phyloP scores from a whole-genome alignment of 2,113 vertebrate species.

The Micronycteris hirsuta region DNA sequence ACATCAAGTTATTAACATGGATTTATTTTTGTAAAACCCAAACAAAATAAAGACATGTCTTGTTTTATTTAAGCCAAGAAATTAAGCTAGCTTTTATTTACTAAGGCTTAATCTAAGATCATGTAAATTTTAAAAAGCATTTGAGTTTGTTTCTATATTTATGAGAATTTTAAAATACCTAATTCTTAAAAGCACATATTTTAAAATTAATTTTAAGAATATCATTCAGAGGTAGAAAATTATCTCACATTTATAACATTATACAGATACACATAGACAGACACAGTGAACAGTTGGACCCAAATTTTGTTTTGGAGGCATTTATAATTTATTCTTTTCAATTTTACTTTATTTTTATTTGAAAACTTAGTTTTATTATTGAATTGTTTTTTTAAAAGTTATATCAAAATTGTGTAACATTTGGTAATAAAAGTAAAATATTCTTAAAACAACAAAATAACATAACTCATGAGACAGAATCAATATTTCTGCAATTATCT shows the following conservation, averaged over 20 bases:
- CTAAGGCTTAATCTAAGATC: not conserved
- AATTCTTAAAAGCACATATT: not conserved
- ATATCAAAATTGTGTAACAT: not conserved
- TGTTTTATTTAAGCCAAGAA: not conserved
- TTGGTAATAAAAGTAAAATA: not conserved
- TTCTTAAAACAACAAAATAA: not conserved
- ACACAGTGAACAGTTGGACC: not conserved
- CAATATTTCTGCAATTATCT: not conserved
- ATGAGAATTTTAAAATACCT: not conserved
- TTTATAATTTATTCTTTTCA: not conserved
- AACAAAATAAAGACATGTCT: not conserved
- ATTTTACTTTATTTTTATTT: not conserved
- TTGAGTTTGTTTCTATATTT: not conserved
- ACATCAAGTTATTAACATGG: not conserved
- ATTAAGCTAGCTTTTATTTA: not conserved
- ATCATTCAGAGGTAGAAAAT: no score
- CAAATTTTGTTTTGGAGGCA: not conserved
- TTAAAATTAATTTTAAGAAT: not conserved
- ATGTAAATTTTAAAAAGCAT: not conserved
- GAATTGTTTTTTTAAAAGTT: not conserved
- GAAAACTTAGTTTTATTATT: not conserved
- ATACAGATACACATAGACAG: not conserved
- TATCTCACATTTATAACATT: not conserved
- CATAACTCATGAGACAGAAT: not conserved
- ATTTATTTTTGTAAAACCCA: not conserved